Evolutionary conservation across 2,797 vertebrate genomes (phyloP).

Genomic region (Dermochelys coriacea): DNA sequence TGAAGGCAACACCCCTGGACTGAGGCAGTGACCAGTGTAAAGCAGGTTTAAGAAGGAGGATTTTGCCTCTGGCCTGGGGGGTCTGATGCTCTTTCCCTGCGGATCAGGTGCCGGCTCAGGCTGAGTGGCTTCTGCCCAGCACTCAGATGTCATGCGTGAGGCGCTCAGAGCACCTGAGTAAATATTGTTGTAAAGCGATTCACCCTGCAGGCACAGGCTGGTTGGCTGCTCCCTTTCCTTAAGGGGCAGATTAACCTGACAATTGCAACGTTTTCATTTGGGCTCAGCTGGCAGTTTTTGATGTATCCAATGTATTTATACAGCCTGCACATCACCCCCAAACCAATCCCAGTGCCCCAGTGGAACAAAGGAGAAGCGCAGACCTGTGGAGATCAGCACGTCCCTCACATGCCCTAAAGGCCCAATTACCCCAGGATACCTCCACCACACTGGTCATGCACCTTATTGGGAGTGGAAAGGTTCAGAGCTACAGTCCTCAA

Average conservation of each 20-base stretch:
- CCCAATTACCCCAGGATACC: not conserved
- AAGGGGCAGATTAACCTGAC: not conserved
- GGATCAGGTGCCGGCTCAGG: not conserved
- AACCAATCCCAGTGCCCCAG: not conserved
- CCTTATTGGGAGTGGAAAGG: not conserved
- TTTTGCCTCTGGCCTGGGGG: not conserved
- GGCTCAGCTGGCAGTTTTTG: not conserved
- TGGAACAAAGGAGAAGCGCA: not conserved
- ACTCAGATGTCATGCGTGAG: not conserved
- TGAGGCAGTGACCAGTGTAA: not conserved
- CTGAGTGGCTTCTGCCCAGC: not conserved
- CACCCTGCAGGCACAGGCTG: not conserved
- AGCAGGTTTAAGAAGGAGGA: not conserved
- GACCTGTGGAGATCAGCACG: not conserved
- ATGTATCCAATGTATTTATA: too few species aligned
- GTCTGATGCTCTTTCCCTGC: accelerated
- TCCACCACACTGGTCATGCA: accelerated
- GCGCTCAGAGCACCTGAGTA: not conserved
- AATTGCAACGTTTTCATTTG: not conserved
- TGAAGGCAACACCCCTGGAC: not conserved
- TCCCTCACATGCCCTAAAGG: not conserved
- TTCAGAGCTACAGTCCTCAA: not conserved
- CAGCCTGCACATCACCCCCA: not conserved
- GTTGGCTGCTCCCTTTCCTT: not conserved
- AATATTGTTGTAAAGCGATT: not conserved